A percentile compares a stretch with the other conserved stretches of the same genome.
Conservation (phyloP, 2,797 vertebrate genomes). For the Varecia variegata region DNA sequence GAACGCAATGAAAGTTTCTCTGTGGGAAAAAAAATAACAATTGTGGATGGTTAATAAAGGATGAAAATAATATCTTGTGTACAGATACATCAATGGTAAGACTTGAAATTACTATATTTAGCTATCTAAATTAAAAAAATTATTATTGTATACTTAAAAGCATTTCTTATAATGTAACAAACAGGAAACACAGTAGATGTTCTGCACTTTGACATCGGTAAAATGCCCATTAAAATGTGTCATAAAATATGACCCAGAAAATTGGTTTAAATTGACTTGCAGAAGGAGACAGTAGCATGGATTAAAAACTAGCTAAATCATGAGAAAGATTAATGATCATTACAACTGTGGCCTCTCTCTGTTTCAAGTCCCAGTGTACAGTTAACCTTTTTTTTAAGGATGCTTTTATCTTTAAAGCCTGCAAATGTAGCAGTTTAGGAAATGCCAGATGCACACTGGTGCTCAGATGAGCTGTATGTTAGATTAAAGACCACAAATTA, state of each 20-base stretch:
- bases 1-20: background rate
- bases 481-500: background rate
- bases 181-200: background rate
- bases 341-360: background rate
- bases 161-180: background rate
- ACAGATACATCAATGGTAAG: background rate
- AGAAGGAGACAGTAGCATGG: background rate
- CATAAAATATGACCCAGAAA: slow-evolving; percentile 63
- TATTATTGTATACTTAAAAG: slow-evolving; percentile 19
- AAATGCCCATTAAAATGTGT: slow-evolving; percentile 57
- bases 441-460: background rate
- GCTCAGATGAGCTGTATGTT: background rate
- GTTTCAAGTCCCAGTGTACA: background rate
- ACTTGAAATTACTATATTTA: slow-evolving; percentile 1
- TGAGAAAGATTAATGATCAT: slow-evolving; percentile 37
- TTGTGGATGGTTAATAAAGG: background rate
- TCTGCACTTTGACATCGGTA: slow-evolving; percentile 37
- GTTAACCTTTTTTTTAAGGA: slow-evolving; percentile 50
- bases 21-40: background rate
- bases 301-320: slow-evolving; percentile 54
- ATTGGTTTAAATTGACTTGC: slow-evolving; percentile 66
- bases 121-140: slow-evolving; percentile 56
- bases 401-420: background rate
- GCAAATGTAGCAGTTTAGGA: background rate
- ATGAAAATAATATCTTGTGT: background rate